phyloP scores from a whole-genome alignment of 2,113 vertebrate genomes.

The Lynx canadensis region DNA sequence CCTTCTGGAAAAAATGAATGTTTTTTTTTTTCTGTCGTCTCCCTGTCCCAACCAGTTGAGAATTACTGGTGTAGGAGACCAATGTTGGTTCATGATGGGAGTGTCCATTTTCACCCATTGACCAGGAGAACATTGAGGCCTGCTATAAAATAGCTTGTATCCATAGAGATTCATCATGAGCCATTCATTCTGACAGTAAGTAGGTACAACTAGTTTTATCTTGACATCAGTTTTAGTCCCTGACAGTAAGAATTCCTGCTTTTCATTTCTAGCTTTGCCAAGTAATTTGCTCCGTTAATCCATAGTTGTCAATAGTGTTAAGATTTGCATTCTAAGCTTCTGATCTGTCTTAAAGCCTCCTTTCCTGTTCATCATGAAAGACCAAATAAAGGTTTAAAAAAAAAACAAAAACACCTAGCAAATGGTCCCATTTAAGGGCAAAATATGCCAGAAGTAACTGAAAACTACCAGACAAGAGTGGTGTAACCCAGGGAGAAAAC shows the following conservation, averaged over 20 bases:
- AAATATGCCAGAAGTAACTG: neutral
- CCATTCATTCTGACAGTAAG: neutral
- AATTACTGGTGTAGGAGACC: neutral
- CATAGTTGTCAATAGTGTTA: neutral
- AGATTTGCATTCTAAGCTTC: neutral
- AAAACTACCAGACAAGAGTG: neutral
- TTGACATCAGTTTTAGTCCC: neutral
- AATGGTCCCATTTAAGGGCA: neutral
- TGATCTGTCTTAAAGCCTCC: neutral
- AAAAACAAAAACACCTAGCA: neutral
- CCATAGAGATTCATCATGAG: neutral
- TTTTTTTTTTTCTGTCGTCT: neutral
- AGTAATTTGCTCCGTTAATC: neutral
- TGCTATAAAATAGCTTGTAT: neutral
- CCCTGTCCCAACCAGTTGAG: neutral
- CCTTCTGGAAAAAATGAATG: neutral
- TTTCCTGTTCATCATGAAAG: neutral
- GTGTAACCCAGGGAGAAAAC: neutral
- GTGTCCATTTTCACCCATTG: neutral
- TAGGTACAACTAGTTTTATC: neutral
- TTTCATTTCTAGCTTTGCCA: neutral
- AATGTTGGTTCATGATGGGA: neutral
- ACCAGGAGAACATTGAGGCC: slow-evolving; percentile 27
- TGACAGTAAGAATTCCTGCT: neutral
- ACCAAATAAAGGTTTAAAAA: neutral